Evolutionary conservation across 2,113 vertebrate species (phyloP), one percentile per base, ranked within the genome.

Genomic region (Ameiurus melas): DNA sequence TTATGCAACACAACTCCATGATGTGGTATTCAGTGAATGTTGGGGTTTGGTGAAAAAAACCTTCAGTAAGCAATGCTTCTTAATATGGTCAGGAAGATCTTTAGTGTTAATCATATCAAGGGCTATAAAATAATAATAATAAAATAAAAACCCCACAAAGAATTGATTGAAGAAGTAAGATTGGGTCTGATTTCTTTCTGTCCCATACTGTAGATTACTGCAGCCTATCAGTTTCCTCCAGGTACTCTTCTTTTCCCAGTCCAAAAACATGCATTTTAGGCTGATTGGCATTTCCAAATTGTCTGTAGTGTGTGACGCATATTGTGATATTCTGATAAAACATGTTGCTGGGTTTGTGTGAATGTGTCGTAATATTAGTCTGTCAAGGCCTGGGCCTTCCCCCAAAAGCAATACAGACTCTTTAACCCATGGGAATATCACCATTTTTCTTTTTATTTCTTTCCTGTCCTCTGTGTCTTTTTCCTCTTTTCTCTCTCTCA

Each of bases 371-470:
- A 68, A 84, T 81, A 79, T 70, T 57, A 66, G 12, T 85, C 64
- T 83, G 83, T 30, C 83, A 87, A 73, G 60, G 71, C 39, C 58
- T 78, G 75, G 79, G 86, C 36, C 33, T 57, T 87, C 68, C 84
- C 39, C 66, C 55, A 81, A 73, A 85, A 89, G n/a, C 75, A 75
- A 84, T 51, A 87, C 25, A 68, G 58, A 89, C 85, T 83, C 43
- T 82, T 22, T 55, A 77, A 64, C 70, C 14, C 84, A 78, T 27
- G 36, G 64, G 55, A 82, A 70, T 81, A 62, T 86, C 60, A 90
- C 81, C 51, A n/a, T 85, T 33, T 86, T 75, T 81, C 84, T 58
- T 70, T 30, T 60, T 33, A 70, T 57, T 85, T 83, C 51, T 70
- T 55, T 66, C 43, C 22, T 77, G 47, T 57, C 58, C 22, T 64